Evolutionary conservation across 2,888 invertebrate species (phyloP), one percentile per base, ranked within the genome.

Genomic region (Nomada ferruginata): DNA sequence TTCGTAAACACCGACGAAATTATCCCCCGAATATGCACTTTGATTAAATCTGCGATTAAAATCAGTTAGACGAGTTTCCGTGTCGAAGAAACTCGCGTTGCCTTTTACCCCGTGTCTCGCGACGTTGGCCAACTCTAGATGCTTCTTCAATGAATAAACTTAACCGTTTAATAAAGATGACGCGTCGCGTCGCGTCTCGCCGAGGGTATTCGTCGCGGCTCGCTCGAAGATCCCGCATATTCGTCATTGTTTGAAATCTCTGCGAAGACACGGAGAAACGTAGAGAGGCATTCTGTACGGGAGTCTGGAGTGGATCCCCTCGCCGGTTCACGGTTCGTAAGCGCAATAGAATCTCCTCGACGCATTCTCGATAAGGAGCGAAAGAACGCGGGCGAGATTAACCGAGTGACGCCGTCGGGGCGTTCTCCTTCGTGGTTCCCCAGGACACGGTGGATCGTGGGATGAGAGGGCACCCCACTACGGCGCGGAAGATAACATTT

Each of bases 401-500:
- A 87, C 76, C 75, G 76, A 78, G 78, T 61, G 70, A 73, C 52
- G 47, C n/a, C 52, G 53, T 26, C 13, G 26, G 70, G 29, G 20
- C 29, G 72, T 76, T 66, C 70, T 68, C 57, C 55, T 53, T 26
- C 65, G 57, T 53, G 79, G 83, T 72, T 71, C 64, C 72, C 73
- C 84, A 70, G 86, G 74, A 83, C 70, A 82, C 78, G 65, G 47
- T 59, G 69, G 55, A 69, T 69, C 53, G 76, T 65, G 78, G 76
- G 66, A 65, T 26, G 59, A 61, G 69, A 18, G 47, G 20, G 81
- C 81, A 82, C 66, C 72, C 82, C 69, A 55, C 65, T 76, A 47
- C 44, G 29, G 42, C 77, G 84, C 78, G 70, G 78, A 89, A 90
- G 91, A 92, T 91, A 91, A 91, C 91, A 87, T 91, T 91, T 90